Percentiles rank a stretch among this genome's conserved stretches.
These are phyloP conservation scores for Ancistrus triradiatus DNA, from an alignment of 2,113 vertebrate genomes.

Conservation along the genomic window DNA sequence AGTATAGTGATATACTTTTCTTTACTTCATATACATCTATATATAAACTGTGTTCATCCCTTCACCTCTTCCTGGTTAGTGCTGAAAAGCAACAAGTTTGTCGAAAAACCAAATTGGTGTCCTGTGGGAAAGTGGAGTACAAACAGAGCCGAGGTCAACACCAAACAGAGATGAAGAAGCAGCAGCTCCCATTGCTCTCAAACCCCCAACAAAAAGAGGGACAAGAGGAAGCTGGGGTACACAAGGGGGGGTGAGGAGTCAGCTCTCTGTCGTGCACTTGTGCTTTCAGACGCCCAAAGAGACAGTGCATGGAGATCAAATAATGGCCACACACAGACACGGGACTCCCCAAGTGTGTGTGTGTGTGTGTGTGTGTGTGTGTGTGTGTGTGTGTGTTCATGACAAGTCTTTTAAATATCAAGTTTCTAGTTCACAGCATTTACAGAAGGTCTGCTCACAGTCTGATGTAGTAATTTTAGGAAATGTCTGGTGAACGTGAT, in stretches of 20 bases:
- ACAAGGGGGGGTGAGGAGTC: constrained; percentile 1
- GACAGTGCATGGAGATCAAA: constrained; percentile 42
- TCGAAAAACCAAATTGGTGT: constrained; percentile 72
- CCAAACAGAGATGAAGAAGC: constrained; percentile 45
- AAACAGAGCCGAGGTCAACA: constrained; percentile 59
- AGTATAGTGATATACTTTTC: no score
- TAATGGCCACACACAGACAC: constrained; percentile 35
- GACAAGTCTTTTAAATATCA: constrained; percentile 7
- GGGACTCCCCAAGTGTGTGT: constrained; percentile 17
- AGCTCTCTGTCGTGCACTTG: constrained; percentile 28
- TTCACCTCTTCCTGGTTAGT: no score
- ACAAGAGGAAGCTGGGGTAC: background rate
- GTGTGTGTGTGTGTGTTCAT: background rate
- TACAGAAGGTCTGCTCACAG: no score
- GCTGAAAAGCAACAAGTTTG: constrained; percentile 68
- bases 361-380: background rate
- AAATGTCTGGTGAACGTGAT: no score
- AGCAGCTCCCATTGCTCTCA: constrained; percentile 12
- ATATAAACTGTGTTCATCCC: no score
- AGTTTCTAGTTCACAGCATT: background rate
- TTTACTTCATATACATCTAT: no score
- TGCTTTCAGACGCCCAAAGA: constrained; percentile 42
- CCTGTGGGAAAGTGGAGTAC: constrained; percentile 70
- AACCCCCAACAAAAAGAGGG: constrained; percentile 30
- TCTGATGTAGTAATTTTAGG: no score